phyloP scores from a whole-genome alignment of 2,888 invertebrate species.

The Drosophila monieri region DNA sequence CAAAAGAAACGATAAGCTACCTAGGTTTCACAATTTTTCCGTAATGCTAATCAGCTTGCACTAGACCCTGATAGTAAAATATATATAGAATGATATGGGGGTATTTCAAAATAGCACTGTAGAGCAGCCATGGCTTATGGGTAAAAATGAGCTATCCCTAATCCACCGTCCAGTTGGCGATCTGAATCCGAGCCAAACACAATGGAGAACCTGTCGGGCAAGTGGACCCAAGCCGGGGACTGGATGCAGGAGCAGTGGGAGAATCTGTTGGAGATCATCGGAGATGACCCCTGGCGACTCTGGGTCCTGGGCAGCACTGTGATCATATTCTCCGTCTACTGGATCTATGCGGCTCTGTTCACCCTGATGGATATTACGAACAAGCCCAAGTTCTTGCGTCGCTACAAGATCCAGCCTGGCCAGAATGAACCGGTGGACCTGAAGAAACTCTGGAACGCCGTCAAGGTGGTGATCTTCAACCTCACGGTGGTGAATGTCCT shows the following conservation, averaged over 20 bases:
- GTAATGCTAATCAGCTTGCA: conserved; percentile 34
- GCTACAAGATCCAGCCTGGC: conserved; percentile 92
- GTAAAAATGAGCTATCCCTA: background rate
- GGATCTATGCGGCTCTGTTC: conserved; percentile 89
- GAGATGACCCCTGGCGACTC: conserved; percentile 87
- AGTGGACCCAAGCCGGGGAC: conserved; percentile 88
- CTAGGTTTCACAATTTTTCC: conserved; percentile 26
- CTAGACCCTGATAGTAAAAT: conserved; percentile 9
- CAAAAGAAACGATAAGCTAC: conserved; percentile 25
- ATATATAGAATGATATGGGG: conserved; percentile 16
- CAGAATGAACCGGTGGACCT: conserved; percentile 90
- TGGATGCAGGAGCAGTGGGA: conserved; percentile 91
- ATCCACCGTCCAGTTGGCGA: conserved; percentile 7
- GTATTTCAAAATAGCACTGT: too few species aligned
- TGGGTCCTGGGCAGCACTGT: conserved; percentile 86
- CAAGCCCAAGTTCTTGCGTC: conserved; percentile 87
- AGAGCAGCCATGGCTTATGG: background rate
- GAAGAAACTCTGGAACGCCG: conserved; percentile 86
- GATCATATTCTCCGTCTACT: conserved; percentile 88
- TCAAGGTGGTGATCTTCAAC: conserved; percentile 89
- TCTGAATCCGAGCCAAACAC: conserved; percentile 3
- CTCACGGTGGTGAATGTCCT: conserved; percentile 89
- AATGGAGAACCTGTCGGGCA: conserved; percentile 85
- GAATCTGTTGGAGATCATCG: conserved; percentile 86
- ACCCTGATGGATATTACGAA: conserved; percentile 89